Percentiles rank a stretch among this genome's conserved stretches.
These are phyloP conservation scores for Colletes latitarsis DNA, from an alignment of 1,140 invertebrate species.

Conservation along the genomic window DNA sequence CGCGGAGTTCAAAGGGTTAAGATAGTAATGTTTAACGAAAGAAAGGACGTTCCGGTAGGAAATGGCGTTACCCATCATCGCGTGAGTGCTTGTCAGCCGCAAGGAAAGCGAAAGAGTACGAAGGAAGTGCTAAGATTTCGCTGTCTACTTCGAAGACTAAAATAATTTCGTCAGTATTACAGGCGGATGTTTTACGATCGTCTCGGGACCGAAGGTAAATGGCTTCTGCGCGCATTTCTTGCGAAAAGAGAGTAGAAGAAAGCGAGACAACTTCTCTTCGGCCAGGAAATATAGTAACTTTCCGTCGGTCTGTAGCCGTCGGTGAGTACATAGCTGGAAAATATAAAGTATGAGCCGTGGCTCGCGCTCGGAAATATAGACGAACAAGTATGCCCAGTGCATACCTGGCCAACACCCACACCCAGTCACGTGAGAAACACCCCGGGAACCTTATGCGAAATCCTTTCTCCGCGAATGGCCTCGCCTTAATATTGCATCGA, in stretches of 20 bases:
- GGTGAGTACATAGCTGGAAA: background rate
- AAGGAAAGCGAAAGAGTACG: background rate
- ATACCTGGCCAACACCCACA: slow-evolving; percentile 24
- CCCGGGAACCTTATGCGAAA: slow-evolving; percentile 30
- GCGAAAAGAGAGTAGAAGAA: slow-evolving; percentile 25
- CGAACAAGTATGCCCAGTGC: background rate
- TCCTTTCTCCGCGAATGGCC: slow-evolving; percentile 60
- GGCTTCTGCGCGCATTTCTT: slow-evolving; percentile 29
- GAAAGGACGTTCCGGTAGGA: too few relatives aligned
- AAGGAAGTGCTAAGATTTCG: background rate
- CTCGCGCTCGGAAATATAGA: slow-evolving; percentile 22
- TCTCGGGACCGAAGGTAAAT: slow-evolving; percentile 50
- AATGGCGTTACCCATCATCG: background rate
- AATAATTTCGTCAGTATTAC: slow-evolving; percentile 31
- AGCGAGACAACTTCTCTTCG: slow-evolving; percentile 10
- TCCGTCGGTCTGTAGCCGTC: background rate
- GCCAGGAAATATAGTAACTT: slow-evolving; percentile 45
- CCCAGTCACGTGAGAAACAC: slow-evolving; percentile 53
- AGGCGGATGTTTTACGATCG: slow-evolving; percentile 5
- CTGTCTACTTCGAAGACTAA: background rate
- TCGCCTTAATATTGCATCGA: slow-evolving; percentile 54
- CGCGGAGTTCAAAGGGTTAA: too few relatives aligned
- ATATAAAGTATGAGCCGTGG: background rate
- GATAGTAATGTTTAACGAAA: too few relatives aligned
- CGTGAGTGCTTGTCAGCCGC: slow-evolving; percentile 19